Percentiles rank a stretch among this genome's conserved stretches.
Evolutionary conservation across 2,797 vertebrate genomes (phyloP).

Genomic region (Malacoctenus gilli): DNA sequence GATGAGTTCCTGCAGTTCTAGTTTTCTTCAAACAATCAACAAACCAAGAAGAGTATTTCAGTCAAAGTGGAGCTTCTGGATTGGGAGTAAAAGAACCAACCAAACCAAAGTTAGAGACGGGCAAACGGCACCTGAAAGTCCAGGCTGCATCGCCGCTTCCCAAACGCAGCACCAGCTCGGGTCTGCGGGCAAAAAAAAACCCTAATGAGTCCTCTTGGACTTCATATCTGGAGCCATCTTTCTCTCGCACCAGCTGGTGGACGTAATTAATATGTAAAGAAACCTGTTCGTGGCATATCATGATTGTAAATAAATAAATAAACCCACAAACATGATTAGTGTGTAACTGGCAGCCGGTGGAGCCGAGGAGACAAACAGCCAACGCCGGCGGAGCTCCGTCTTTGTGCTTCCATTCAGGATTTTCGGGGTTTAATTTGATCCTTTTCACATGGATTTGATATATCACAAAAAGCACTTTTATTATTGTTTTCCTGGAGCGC

Average conservation of each 20-base stretch:
- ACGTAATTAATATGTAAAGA: constrained; percentile 78
- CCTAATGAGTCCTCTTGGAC: constrained; percentile 71
- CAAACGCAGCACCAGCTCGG: constrained; percentile 42
- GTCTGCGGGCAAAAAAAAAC: constrained; percentile 64
- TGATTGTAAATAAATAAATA: constrained; percentile 47
- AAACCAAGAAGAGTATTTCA: too few species aligned
- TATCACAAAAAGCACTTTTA: too few species aligned
- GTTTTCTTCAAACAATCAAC: too few species aligned
- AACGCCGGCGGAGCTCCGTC: constrained; percentile 4
- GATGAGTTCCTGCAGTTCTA: too few species aligned
- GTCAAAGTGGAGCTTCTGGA: too few species aligned
- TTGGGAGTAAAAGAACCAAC: too few species aligned
- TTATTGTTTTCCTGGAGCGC: too few species aligned
- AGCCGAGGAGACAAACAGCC: constrained; percentile 31
- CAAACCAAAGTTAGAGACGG: too few species aligned
- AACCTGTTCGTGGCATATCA: constrained; percentile 70
- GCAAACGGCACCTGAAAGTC: too few species aligned
- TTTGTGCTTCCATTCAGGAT: constrained; percentile 5
- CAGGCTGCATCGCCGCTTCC: too few species aligned
- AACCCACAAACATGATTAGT: constrained; percentile 33
- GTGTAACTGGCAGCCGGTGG: constrained; percentile 44
- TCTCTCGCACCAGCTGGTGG: constrained; percentile 67
- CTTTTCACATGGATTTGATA: too few species aligned
- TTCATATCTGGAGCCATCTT: constrained; percentile 53
- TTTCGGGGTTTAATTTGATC: too few species aligned